These are phyloP conservation scores for Gonatopus flavifemur DNA, from an alignment of 1,140 invertebrate species.

Conservation along the genomic window DNA sequence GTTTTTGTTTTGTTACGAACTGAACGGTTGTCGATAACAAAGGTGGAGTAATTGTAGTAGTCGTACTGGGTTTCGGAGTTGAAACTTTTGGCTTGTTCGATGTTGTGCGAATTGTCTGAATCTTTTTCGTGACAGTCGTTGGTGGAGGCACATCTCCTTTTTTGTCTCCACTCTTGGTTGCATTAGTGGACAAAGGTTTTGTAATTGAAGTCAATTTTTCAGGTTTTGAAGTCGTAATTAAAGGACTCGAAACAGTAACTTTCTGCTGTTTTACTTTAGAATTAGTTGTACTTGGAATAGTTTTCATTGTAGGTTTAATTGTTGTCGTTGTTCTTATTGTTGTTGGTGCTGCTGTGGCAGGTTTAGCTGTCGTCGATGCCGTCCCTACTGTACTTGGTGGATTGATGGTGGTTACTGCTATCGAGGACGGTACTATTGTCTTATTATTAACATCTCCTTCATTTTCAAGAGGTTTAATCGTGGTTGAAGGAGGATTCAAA, in stretches of 20 bases:
- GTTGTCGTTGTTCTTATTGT: no score
- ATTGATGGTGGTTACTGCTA: conserved; percentile 3
- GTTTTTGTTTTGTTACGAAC: conserved; percentile 17
- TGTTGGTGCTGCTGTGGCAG: no score
- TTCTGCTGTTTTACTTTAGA: conserved; percentile 33
- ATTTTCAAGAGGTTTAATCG: conserved; percentile 37
- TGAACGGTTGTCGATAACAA: conserved; percentile 1
- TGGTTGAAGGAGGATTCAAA: conserved; percentile 63
- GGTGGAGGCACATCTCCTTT: not conserved
- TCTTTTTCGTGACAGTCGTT: conserved; percentile 32
- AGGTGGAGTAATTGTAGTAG: conserved; percentile 4
- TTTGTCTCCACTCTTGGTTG: conserved; percentile 8
- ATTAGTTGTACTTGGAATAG: conserved; percentile 11
- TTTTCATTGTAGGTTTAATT: conserved; percentile 10
- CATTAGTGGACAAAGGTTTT: no score
- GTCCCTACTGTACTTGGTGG: conserved; percentile 7
- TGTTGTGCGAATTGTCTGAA: conserved; percentile 27
- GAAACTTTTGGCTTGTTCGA: conserved; percentile 30
- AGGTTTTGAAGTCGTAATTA: no score
- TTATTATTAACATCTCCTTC: no score
- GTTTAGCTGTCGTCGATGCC: conserved; percentile 33
- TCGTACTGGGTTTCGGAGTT: conserved; percentile 19
- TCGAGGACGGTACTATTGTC: no score
- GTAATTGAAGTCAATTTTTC: no score
- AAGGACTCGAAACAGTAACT: no score